Evolutionary conservation across 2,113 vertebrate genomes (phyloP), one percentile per base, ranked within the genome.

Genomic region (Apteryx mantelli): DNA sequence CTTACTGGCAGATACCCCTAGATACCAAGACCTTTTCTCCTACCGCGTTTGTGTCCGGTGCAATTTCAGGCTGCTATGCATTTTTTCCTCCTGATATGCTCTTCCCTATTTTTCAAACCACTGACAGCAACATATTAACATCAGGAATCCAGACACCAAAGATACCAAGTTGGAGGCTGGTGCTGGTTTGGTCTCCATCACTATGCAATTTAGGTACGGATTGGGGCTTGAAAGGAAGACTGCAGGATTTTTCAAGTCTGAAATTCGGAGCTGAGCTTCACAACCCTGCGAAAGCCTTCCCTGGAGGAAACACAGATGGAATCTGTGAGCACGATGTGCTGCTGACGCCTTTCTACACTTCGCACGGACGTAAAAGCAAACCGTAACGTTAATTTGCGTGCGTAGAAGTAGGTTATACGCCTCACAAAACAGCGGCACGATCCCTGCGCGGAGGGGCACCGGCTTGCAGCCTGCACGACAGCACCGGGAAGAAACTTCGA

Each of bases 311-410:
- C 1, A 2, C 73, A 87, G 48, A 42, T 9, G 14, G 25, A 64
- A 20, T 32, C 20, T 0, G 0, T 14, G 50, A 78, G 21, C 40
- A 68, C 21, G 26, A 24, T 1, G 8, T 3, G 4, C 68, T 73
- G 53, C 78, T 40, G 48, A 55, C 2, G 1, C 68, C 66, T 75
- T 12, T 38, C 91, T 66, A 46, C 21, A 79, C 93, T 64, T 76
- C 1, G 0, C 18, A 9, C 13, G 50, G 92, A 78, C 64, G 61
- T 74, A 63, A 90, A 52, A 92, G 83, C 4, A 64, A 81, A 26
- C 22, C 36, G 19, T 52, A 60, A 55, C 42, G 44, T 52, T n/a
- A 4, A 91, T 90, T n/a, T 89, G 63, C 77, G 70, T 25, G 44
- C 82, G 48, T 9, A 6, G 25, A 68, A 56, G 50, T 7, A 24